Conservation (phyloP, 2,888 invertebrate genomes). For the Idaea dimidiata region DNA sequence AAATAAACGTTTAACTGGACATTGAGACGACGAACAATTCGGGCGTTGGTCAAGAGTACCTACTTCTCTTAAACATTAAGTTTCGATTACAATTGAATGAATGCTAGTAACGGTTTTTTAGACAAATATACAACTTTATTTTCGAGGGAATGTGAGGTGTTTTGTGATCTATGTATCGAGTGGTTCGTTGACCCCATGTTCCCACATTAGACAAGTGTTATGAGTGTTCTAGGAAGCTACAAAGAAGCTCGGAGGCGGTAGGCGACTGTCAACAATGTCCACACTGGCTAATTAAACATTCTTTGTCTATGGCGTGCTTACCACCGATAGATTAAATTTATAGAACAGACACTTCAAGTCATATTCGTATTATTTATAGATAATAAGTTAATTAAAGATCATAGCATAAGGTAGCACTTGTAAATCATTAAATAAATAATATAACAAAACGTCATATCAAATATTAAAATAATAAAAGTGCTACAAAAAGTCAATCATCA, state of each 20-base stretch:
- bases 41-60: background rate
- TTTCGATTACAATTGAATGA: background rate
- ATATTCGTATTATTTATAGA: too few species aligned
- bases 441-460: too few species aligned
- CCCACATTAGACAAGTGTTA: conserved; percentile 21
- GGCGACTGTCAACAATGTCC: conserved; percentile 49
- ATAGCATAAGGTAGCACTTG: too few species aligned
- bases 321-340: conserved; percentile 44
- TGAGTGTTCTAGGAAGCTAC: conserved; percentile 24
- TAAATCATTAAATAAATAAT: too few species aligned
- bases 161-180: background rate
- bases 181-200: conserved; percentile 14
- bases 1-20: conserved; percentile 50
- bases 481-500: too few species aligned
- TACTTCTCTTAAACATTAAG: background rate
- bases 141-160: background rate
- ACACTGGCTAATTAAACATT: conserved; percentile 63
- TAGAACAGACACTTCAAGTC: background rate
- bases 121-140: conserved; percentile 1
- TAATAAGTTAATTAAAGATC: too few species aligned
- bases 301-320: conserved; percentile 60
- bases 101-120: background rate
- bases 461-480: too few species aligned
- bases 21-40: conserved; percentile 15
- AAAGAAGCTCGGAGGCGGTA: conserved; percentile 36